Evolutionary conservation across 2,113 vertebrate genomes (phyloP).

Genomic region (Clupea harengus): DNA sequence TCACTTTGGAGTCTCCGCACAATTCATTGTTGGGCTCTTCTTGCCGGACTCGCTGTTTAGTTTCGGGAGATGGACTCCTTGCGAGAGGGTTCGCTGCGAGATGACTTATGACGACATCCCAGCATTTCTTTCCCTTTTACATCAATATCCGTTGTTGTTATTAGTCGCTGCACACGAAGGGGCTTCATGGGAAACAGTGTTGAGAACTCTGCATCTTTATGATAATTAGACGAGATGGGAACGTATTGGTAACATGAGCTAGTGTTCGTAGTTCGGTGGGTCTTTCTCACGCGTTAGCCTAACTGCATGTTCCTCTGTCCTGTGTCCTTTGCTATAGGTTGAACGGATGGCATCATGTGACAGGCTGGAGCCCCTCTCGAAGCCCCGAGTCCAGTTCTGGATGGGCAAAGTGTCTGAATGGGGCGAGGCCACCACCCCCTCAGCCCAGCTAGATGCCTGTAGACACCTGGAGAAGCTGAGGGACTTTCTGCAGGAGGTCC

Average conservation of each 20-base stretch:
- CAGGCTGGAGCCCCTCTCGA: conserved; percentile 28
- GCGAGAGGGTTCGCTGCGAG: not conserved
- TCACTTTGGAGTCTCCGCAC: conserved; percentile 29
- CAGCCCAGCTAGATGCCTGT: conserved; percentile 77
- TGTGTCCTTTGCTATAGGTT: not conserved
- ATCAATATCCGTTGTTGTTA: conserved; percentile 17
- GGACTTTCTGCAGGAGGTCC: conserved; percentile 75
- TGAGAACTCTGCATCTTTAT: not conserved
- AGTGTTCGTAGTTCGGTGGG: not conserved
- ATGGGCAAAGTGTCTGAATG: conserved; percentile 80
- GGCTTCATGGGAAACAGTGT: not conserved
- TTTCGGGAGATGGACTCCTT: not conserved
- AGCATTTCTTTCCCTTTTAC: conserved; percentile 19
- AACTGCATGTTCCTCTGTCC: not conserved
- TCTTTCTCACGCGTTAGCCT: not conserved
- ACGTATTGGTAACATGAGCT: not conserved
- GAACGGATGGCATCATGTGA: not conserved
- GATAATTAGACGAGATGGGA: not conserved
- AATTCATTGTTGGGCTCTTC: conserved; percentile 23
- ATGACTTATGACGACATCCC: conserved; percentile 12
- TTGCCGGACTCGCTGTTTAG: not conserved
- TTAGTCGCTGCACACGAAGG: not conserved
- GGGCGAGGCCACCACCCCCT: conserved; percentile 69
- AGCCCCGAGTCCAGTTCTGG: conserved; percentile 77
- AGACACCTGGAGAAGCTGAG: conserved; percentile 77